A percentile compares a stretch with the other conserved stretches of the same genome.
Conservation (phyloP, 2,113 vertebrate genomes). For the Crotalus tigris region DNA sequence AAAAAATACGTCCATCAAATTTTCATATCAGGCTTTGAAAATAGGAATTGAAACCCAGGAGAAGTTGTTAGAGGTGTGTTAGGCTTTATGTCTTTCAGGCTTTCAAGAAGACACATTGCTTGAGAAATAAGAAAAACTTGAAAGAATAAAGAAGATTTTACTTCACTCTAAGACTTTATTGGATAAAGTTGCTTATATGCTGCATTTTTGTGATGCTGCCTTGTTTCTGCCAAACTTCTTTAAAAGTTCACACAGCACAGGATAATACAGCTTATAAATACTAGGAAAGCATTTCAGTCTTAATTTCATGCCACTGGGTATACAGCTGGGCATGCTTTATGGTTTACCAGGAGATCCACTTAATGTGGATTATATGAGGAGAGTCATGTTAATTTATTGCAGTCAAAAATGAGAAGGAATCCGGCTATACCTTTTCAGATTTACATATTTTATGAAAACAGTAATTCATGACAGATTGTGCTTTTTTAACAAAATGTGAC, state of each 20-base stretch:
- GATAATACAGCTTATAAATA: not conserved
- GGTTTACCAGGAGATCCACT: not conserved
- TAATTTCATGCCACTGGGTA: not conserved
- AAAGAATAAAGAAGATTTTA: not conserved
- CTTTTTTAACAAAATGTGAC: not conserved
- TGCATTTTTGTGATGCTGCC: not conserved
- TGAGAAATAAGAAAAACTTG: not conserved
- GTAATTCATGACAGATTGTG: not conserved
- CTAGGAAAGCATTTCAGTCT: not conserved
- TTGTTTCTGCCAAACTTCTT: not conserved
- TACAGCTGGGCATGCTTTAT: not conserved
- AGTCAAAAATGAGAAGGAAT: not conserved
- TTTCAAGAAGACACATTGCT: not conserved
- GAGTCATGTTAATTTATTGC: not conserved
- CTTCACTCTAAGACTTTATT: not conserved
- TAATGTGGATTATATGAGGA: not conserved
- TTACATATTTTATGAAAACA: not conserved
- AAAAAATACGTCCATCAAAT: not conserved
- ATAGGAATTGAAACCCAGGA: not conserved
- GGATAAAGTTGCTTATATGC: not conserved
- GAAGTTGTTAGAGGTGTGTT: not conserved
- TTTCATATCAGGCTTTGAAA: not conserved
- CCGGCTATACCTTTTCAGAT: not conserved
- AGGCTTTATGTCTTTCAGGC: not conserved
- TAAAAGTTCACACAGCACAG: not conserved